Evolutionary conservation across 2,797 vertebrate species (phyloP).

Genomic region (Alcedo atthis): DNA sequence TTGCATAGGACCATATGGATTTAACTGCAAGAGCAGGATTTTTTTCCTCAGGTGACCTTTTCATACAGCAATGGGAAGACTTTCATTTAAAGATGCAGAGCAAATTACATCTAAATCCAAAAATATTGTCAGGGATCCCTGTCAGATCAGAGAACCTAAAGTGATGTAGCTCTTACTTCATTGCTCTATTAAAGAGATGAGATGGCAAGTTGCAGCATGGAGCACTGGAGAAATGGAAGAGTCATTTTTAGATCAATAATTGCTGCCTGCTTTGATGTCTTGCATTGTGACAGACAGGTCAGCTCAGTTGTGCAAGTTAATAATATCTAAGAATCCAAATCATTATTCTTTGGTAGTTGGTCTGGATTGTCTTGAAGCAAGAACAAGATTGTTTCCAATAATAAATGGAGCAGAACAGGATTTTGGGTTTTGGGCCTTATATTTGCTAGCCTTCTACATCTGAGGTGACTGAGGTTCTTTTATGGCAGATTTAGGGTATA

Average conservation of each 20-base stretch:
- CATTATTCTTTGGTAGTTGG: neutral
- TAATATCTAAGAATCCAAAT: neutral
- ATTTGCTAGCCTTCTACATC: neutral
- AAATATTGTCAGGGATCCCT: neutral
- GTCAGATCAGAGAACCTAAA: neutral
- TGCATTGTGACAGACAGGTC: neutral
- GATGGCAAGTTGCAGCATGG: neutral
- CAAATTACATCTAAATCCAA: neutral
- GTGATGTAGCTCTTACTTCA: neutral
- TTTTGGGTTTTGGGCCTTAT: neutral
- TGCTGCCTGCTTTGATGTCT: neutral
- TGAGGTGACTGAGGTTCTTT: neutral
- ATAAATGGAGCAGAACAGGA: neutral
- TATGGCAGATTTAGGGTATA: neutral
- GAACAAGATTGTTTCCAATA: neutral
- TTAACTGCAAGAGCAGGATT: neutral
- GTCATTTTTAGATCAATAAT: neutral
- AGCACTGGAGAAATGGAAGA: neutral
- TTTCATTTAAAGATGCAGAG: neutral
- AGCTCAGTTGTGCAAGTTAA: neutral
- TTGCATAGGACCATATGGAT: neutral
- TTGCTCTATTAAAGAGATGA: neutral
- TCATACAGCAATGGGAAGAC: neutral
- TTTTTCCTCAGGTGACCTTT: neutral
- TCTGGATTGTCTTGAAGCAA: neutral